phyloP scores from a whole-genome alignment of 2,888 invertebrate genomes.

The Embidobia sp. region DNA sequence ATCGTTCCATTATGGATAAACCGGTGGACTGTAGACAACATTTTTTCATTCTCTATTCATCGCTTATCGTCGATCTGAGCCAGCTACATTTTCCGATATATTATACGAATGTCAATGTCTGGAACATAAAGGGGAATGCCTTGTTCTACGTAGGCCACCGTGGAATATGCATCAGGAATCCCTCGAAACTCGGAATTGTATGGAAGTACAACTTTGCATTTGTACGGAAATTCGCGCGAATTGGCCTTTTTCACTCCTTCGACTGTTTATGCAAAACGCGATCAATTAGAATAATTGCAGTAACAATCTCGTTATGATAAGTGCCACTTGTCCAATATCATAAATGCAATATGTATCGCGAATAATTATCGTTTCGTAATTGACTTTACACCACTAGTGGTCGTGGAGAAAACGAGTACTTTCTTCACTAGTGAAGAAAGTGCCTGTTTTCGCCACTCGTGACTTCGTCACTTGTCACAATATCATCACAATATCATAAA shows the following conservation, averaged over 20 bases:
- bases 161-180: constrained; percentile 40
- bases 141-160: constrained; percentile 30
- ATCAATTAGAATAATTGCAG: constrained; percentile 17
- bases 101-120: constrained; percentile 61
- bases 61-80: constrained; percentile 61
- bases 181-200: constrained; percentile 49
- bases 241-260: too few relatives aligned
- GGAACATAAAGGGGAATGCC: constrained; percentile 45
- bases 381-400: too few relatives aligned
- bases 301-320: constrained; percentile 11
- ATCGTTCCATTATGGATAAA: constrained; percentile 77
- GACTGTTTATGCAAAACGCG: constrained; percentile 20
- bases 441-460: too few relatives aligned
- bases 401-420: too few relatives aligned
- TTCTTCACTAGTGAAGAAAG: too few relatives aligned
- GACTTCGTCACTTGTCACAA: too few relatives aligned
- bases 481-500: too few relatives aligned
- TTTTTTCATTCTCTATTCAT: constrained; percentile 62
- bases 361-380: too few relatives aligned
- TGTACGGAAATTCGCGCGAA: constrained; percentile 17
- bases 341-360: too few relatives aligned
- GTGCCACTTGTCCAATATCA: too few relatives aligned
- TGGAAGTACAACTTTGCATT: constrained; percentile 36
- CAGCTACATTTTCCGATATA: constrained; percentile 62
- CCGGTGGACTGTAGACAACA: constrained; percentile 38